These are phyloP conservation scores for Dendrolimus kikuchii DNA, from an alignment of 1,140 invertebrate species.

Conservation along the genomic window DNA sequence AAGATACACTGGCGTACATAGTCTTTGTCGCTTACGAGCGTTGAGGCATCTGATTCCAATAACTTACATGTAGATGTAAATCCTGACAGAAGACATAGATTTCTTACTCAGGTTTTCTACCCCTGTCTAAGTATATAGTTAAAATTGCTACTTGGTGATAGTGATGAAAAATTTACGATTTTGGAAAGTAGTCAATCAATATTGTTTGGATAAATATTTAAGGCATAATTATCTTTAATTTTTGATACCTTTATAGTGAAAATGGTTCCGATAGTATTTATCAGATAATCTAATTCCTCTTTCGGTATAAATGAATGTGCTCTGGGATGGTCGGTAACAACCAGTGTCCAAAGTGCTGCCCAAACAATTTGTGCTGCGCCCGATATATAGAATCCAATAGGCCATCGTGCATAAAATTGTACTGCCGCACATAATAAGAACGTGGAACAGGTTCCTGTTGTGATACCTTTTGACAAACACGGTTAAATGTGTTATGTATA, in stretches of 20 bases:
- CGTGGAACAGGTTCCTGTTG: constrained; percentile 78
- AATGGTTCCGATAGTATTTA: constrained; percentile 71
- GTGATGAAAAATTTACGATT: no score
- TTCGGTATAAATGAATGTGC: constrained; percentile 82
- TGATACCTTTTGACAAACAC: constrained; percentile 73
- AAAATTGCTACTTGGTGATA: no score
- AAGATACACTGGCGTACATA: no score
- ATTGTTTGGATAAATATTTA: no score
- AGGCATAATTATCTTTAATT: not conserved
- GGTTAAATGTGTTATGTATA: not conserved
- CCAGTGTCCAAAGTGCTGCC: constrained; percentile 74
- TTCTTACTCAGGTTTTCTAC: no score
- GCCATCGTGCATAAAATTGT: constrained; percentile 77
- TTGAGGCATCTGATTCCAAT: no score
- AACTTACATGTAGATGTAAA: no score
- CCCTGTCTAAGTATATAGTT: no score
- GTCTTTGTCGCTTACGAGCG: no score
- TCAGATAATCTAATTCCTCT: constrained; percentile 80
- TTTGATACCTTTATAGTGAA: constrained; percentile 62
- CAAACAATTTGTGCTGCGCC: constrained; percentile 77
- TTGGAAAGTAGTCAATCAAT: no score
- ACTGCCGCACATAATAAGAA: constrained; percentile 75
- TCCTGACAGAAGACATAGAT: no score
- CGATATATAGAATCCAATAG: constrained; percentile 81
- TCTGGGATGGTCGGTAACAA: constrained; percentile 80